These are phyloP conservation scores for Drosophila austrosaltans DNA, from an alignment of 2,888 invertebrate species.

Conservation along the genomic window DNA sequence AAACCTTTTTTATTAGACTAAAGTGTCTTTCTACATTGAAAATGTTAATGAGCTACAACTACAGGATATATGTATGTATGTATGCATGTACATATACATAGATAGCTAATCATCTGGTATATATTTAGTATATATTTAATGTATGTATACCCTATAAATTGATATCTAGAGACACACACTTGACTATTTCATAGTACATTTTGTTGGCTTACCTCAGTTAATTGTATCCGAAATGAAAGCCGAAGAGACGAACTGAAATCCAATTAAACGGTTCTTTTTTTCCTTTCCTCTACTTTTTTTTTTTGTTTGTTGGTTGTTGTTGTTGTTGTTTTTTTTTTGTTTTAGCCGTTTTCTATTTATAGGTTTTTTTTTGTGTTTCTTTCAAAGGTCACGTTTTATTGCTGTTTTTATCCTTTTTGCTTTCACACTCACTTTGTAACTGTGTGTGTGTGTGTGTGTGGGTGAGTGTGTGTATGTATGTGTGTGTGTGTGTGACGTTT, in stretches of 20 bases:
- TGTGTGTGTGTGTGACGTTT: constrained; percentile 29
- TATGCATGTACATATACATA: not conserved
- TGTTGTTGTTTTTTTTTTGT: constrained; percentile 30
- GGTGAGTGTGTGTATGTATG: not conserved
- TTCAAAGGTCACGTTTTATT: constrained; percentile 65
- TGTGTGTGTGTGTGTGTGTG: not conserved
- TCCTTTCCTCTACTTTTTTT: constrained; percentile 29
- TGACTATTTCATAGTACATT: not conserved
- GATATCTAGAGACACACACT: not conserved
- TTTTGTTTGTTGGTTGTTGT: constrained; percentile 17
- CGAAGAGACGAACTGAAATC: constrained; percentile 51
- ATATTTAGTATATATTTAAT: not conserved
- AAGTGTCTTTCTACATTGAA: not conserved
- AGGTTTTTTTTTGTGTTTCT: constrained; percentile 30
- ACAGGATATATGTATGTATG: not conserved
- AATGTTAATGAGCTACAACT: not conserved
- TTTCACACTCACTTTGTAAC: constrained; percentile 34
- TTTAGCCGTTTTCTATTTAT: constrained; percentile 46
- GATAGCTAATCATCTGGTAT: not conserved
- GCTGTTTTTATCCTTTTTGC: constrained; percentile 32
- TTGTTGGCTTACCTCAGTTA: constrained; percentile 57
- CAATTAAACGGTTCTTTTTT: constrained; percentile 64
- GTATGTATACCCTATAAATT: not conserved
- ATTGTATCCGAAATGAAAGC: constrained; percentile 53
- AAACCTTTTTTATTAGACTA: not conserved